phyloP scores from a whole-genome alignment of 2,113 vertebrate species.

The Zosterops hypoxanthus region DNA sequence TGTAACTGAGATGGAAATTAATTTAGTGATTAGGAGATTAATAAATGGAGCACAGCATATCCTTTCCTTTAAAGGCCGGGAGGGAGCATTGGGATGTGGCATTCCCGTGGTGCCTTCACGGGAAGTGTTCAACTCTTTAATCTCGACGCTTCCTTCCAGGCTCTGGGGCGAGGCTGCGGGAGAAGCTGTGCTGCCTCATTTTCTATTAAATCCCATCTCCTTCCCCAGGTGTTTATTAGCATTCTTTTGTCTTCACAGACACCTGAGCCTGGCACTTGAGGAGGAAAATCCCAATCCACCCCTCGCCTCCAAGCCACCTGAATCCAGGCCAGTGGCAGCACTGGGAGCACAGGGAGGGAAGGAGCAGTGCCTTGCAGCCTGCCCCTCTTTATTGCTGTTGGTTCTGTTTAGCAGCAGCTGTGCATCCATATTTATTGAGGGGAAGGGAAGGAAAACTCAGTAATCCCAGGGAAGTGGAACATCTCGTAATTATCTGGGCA shows the following conservation, averaged over 20 bases:
- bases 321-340: neutral
- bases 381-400: neutral
- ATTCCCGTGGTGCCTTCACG: neutral
- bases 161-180: neutral
- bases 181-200: neutral
- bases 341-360: neutral
- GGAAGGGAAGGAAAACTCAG: neutral
- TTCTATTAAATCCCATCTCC: fast-evolving
- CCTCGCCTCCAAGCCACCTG: fast-evolving
- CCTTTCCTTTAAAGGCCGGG: neutral
- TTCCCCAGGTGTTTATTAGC: neutral
- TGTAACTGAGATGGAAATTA: constrained; percentile 41
- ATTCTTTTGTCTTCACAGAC: neutral
- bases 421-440: constrained; percentile 28
- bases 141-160: fast-evolving
- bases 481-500: neutral
- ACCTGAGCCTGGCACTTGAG: neutral
- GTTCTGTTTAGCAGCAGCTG: neutral
- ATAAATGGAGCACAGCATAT: neutral
- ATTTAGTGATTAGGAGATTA: constrained; percentile 32
- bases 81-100: neutral
- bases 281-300: fast-evolving
- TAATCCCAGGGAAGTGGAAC: neutral
- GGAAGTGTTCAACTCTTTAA: neutral
- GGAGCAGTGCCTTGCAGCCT: fast-evolving